Evolutionary conservation across 2,113 vertebrate genomes (phyloP).

Genomic region (Brachyhypopomus occidentalis): DNA sequence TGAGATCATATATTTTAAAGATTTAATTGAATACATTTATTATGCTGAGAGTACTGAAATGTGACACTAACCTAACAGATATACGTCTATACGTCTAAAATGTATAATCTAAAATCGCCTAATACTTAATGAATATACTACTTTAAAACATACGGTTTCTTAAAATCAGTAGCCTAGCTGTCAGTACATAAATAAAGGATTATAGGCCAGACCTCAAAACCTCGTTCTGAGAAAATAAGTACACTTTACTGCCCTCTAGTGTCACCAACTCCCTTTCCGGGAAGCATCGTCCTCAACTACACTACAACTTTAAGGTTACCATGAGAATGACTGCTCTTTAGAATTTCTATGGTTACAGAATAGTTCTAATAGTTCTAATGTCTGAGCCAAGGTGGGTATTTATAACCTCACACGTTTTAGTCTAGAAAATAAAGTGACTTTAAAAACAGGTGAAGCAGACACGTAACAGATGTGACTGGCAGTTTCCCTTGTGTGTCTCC

Average conservation of each 20-base stretch:
- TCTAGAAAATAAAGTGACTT: not conserved
- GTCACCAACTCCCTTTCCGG: not conserved
- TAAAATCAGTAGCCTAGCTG: not conserved
- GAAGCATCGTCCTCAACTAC: not conserved
- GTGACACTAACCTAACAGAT: not conserved
- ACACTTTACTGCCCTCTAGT: conserved; percentile 7
- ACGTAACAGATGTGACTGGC: conserved; percentile 13
- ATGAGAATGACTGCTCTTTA: not conserved
- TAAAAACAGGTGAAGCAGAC: conserved; percentile 21
- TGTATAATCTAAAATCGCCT: too few species aligned
- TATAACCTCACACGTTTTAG: not conserved
- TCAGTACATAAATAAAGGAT: not conserved
- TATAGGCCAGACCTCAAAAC: not conserved
- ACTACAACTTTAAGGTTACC: conserved; percentile 24
- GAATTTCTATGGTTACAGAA: not conserved
- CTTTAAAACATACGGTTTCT: not conserved
- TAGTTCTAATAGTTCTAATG: not conserved
- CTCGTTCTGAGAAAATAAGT: not conserved
- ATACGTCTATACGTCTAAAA: too few species aligned
- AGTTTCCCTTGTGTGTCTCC: not conserved
- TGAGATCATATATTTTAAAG: not conserved
- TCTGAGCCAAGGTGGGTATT: not conserved
- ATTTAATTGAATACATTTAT: not conserved
- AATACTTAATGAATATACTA: too few species aligned
- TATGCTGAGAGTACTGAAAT: too few species aligned